A percentile compares a stretch with the other conserved stretches of the same genome.
These are phyloP conservation scores for Dichetophora obliterata DNA, from an alignment of 2,888 invertebrate species.

Conservation along the genomic window DNA sequence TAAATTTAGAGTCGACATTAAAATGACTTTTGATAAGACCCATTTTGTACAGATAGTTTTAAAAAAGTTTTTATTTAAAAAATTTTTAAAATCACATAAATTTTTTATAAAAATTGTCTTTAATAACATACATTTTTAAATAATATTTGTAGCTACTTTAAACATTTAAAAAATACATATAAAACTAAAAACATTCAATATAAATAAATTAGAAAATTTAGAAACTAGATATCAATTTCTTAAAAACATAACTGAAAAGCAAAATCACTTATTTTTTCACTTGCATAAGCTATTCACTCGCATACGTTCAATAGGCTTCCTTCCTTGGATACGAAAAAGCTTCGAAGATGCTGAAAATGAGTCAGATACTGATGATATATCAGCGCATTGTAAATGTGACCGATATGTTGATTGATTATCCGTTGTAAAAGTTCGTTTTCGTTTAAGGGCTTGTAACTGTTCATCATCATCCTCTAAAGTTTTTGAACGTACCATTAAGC, in stretches of 20 bases:
- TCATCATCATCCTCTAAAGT: constrained; percentile 52
- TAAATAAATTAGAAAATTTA: not conserved
- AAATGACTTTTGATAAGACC: no score
- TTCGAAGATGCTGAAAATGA: constrained; percentile 58
- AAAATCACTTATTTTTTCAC: not conserved
- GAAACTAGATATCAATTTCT: not conserved
- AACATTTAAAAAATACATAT: not conserved
- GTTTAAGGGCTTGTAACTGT: constrained; percentile 55
- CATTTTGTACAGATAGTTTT: no score
- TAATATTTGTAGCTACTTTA: no score
- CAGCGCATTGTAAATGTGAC: not conserved
- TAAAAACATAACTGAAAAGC: not conserved
- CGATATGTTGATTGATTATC: constrained; percentile 48
- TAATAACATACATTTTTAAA: no score
- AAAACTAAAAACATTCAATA: not conserved
- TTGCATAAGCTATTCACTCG: constrained; percentile 54
- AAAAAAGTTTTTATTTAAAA: no score
- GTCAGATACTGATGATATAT: constrained; percentile 44
- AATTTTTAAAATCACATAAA: no score
- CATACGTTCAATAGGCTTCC: constrained; percentile 67
- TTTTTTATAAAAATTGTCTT: no score
- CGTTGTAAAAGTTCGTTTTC: constrained; percentile 62
- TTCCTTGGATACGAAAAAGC: constrained; percentile 65
- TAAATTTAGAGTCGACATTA: no score
- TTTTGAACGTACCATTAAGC: constrained; percentile 60